Evolutionary conservation across 2,797 vertebrate species (phyloP), one percentile per base, ranked within the genome.

Genomic region (Darevskia nairensis): DNA sequence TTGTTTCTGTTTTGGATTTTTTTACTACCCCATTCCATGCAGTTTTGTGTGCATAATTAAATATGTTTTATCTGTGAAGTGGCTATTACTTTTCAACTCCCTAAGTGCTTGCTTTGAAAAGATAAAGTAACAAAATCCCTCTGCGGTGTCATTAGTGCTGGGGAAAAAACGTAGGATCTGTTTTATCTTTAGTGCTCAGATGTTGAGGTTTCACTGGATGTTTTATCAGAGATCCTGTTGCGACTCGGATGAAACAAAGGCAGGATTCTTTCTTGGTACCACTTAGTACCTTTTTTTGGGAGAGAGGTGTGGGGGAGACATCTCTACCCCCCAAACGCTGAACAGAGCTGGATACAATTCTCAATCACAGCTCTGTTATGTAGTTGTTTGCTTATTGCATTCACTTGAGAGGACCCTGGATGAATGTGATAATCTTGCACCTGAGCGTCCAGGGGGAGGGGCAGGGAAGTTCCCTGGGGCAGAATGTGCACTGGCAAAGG

Each of bases 31-130:
- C 3, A 7, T 90, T 86, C 92, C 50, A 80, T 32, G 71, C 81
- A 61, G 68, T 92, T 41, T 69, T 88, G n/a, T 77, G 6, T 92
- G 87, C 92, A 80, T 87, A 90, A 90, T 86, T 88, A 87, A 90
- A 41, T 86, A 72, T 86, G 90, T 88, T 87, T 66, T 86, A 27
- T 27, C 61, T n/a, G n/a, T 0, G 75, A 64, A 83, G 61, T 25
- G 9, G 80, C 61, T 74, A 61, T 79, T 68, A 82, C 86, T 87
- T 86, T 84, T 75, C 83, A n/a, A 72, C 82, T 86, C 39, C n/a
- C 66, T 85, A 90, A 55, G 72, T 3, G 85, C 83, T 8, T 23
- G 0, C 86, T 71, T 71, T 81, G 91, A 86, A 77, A 77, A 86
- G 75, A 23, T 92, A 87, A 83, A 25, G 87, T 71, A 79, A 86